These are phyloP conservation scores for Caenorhabditis brenneri DNA, from an alignment of 1,140 invertebrate genomes.

Conservation along the genomic window DNA sequence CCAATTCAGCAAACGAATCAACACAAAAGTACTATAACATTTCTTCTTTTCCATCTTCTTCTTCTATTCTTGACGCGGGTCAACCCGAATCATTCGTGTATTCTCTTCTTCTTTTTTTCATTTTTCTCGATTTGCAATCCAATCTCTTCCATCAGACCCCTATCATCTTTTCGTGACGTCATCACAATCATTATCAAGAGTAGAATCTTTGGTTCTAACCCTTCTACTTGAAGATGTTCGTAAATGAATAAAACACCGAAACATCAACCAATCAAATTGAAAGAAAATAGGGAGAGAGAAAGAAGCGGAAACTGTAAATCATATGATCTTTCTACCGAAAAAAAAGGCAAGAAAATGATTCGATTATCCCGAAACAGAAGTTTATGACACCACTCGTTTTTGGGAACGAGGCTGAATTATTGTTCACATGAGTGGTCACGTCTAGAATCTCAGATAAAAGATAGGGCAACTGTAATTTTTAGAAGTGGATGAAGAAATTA, in stretches of 20 bases:
- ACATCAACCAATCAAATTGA: background rate
- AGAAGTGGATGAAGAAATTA: too few species aligned
- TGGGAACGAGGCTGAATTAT: background rate
- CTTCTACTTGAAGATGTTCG: background rate
- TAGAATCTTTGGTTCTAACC: background rate
- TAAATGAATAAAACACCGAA: background rate
- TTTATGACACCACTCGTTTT: conserved; percentile 30
- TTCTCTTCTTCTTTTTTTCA: background rate
- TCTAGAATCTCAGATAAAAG: background rate
- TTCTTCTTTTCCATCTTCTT: conserved; percentile 7
- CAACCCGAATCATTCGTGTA: background rate
- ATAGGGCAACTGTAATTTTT: too few species aligned
- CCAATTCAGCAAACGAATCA: conserved; percentile 30
- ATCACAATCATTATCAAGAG: background rate
- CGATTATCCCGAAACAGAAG: background rate
- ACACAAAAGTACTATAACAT: background rate
- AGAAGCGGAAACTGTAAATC: conserved; percentile 2
- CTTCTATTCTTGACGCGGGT: background rate
- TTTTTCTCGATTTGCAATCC: conserved; percentile 6
- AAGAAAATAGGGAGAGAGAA: too few species aligned
- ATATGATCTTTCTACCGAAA: background rate
- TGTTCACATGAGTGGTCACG: background rate
- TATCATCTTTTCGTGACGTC: background rate
- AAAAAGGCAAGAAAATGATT: background rate
- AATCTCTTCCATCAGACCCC: background rate